Conservation (phyloP, 2,797 vertebrate genomes). For the Gallinago stenura region DNA sequence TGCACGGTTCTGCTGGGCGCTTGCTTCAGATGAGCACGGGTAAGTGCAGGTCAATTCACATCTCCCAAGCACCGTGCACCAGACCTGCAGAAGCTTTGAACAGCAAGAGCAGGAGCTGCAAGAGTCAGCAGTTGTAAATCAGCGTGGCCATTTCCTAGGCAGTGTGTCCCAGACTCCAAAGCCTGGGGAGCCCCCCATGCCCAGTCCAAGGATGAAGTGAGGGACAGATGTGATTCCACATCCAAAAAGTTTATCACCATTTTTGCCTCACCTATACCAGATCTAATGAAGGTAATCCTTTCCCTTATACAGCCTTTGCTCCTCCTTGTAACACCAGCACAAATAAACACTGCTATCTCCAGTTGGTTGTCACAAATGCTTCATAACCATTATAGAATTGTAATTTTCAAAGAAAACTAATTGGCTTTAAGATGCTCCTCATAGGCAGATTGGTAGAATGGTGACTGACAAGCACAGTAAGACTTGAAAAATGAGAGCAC, state of each 20-base stretch:
- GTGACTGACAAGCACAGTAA: not conserved
- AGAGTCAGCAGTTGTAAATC: not conserved
- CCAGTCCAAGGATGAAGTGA: not conserved
- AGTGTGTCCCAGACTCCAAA: not conserved
- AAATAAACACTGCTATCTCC: not conserved
- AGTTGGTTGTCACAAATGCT: not conserved
- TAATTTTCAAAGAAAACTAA: not conserved
- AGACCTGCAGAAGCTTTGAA: not conserved
- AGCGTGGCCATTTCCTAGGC: rapidly evolving
- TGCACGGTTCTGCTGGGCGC: not conserved
- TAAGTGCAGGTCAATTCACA: not conserved
- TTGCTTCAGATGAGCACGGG: not conserved
- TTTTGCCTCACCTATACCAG: not conserved
- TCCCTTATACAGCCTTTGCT: not conserved
- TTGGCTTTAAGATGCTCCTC: not conserved
- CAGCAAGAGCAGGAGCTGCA: not conserved
- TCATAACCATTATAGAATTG: not conserved
- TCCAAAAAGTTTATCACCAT: not conserved
- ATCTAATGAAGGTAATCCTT: not conserved
- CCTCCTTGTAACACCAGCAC: not conserved
- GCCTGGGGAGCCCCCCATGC: not conserved
- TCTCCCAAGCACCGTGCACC: not conserved
- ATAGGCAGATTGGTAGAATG: not conserved
- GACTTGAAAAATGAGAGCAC: not conserved
- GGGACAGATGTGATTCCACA: not conserved